A percentile compares a stretch with the other conserved stretches of the same genome.
Conservation (phyloP, 2,888 invertebrate species). For the Argyresthia goedartella region DNA sequence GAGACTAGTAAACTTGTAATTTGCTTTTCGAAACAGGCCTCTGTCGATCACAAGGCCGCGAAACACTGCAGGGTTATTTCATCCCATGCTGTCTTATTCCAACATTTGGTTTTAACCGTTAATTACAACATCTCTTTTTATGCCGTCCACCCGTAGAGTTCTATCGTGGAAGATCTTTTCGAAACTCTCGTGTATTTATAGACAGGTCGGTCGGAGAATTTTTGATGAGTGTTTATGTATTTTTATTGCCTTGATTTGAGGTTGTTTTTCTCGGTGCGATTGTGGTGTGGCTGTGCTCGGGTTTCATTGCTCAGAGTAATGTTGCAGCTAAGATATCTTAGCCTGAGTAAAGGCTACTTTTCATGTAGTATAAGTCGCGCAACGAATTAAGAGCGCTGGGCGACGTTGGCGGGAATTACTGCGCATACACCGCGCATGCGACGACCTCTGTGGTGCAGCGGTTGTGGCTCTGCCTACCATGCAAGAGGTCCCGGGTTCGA, state of each 20-base stretch:
- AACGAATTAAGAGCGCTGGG: too few species aligned
- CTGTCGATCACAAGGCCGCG: not conserved
- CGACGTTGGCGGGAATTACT: too few species aligned
- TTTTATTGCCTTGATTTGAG: not conserved
- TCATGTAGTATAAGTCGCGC: too few species aligned
- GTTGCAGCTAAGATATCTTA: not conserved
- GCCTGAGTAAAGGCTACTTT: too few species aligned
- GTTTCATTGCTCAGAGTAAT: not conserved
- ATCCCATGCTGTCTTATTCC: not conserved
- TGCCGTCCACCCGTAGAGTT: slow-evolving; percentile 25
- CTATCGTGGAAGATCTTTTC: slow-evolving; percentile 16
- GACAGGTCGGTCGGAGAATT: not conserved
- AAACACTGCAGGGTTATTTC: not conserved
- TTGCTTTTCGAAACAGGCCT: too few species aligned
- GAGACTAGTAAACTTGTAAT: too few species aligned
- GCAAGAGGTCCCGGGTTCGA: too few species aligned
- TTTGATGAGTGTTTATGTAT: not conserved
- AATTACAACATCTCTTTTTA: slow-evolving; percentile 28
- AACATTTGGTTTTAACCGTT: slow-evolving; percentile 10
- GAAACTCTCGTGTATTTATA: slow-evolving; percentile 2
- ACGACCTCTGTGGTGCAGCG: too few species aligned
- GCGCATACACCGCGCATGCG: too few species aligned
- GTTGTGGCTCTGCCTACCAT: too few species aligned
- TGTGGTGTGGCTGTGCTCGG: not conserved
- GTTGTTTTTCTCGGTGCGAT: not conserved